Evolutionary conservation across 2,797 vertebrate species (phyloP).

Genomic region (Odontamblyopus rebecca): DNA sequence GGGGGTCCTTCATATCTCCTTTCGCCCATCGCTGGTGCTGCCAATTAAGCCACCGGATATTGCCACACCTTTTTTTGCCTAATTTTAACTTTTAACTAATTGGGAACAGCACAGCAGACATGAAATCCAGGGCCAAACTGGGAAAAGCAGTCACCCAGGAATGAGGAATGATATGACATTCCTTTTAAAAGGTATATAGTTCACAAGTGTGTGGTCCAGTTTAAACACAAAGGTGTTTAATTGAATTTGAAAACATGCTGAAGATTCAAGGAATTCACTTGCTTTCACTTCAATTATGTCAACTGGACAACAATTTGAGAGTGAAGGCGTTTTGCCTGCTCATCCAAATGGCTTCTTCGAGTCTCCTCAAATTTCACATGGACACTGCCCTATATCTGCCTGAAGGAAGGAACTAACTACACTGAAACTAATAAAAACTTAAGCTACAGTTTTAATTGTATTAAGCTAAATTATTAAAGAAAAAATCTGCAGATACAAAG

Average conservation of each 20-base stretch:
- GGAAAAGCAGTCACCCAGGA: conserved; percentile 18
- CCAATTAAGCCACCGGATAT: conserved; percentile 40
- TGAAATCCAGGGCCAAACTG: conserved; percentile 19
- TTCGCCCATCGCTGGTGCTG: conserved; percentile 39
- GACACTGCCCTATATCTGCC: too few relatives aligned
- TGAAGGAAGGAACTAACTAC: too few relatives aligned
- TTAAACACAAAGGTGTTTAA: neutral
- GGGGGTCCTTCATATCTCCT: conserved; percentile 27
- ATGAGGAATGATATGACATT: conserved; percentile 5
- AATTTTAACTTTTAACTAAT: conserved; percentile 43
- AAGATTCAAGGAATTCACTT: neutral
- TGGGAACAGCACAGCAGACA: conserved; percentile 29
- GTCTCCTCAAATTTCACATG: too few relatives aligned
- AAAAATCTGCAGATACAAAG: too few relatives aligned
- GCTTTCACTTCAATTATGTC: too few relatives aligned
- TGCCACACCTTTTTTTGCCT: conserved; percentile 41
- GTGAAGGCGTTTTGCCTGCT: too few relatives aligned
- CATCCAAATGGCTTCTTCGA: too few relatives aligned
- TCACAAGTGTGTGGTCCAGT: neutral
- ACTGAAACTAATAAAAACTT: too few relatives aligned
- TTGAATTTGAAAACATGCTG: neutral
- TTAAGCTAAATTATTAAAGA: too few relatives aligned
- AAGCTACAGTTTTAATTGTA: too few relatives aligned
- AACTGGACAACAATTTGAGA: too few relatives aligned
- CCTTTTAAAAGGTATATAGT: neutral